phyloP scores from a whole-genome alignment of 2,113 vertebrate genomes.

The Stigmatopora nigra region DNA sequence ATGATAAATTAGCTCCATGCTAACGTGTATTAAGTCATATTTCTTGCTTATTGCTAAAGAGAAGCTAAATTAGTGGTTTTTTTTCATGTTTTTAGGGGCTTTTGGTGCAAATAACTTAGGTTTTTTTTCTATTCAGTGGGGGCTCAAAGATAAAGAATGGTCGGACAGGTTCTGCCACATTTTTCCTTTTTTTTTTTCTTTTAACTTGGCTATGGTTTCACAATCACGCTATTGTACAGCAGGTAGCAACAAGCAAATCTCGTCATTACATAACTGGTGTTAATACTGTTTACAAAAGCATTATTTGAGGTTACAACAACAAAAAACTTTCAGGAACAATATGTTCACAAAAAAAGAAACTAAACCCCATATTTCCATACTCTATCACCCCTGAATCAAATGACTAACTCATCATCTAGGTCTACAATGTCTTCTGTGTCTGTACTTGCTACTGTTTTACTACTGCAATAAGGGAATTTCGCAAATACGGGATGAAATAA shows the following conservation, averaged over 20 bases:
- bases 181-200: slow-evolving; percentile 8
- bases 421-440: no score
- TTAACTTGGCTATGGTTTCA: slow-evolving; percentile 24
- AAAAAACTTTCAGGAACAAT: background rate
- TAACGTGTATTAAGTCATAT: background rate
- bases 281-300: background rate
- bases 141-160: slow-evolving; percentile 12
- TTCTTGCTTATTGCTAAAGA: background rate
- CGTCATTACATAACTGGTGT: slow-evolving; percentile 1
- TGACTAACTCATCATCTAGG: no score
- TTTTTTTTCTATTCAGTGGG: slow-evolving; percentile 4
- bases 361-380: no score
- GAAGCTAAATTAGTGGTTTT: background rate
- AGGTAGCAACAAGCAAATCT: slow-evolving; percentile 15
- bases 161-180: slow-evolving; percentile 47
- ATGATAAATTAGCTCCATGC: background rate
- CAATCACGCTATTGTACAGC: slow-evolving; percentile 40
- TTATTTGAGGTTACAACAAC: background rate
- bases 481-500: no score
- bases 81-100: background rate
- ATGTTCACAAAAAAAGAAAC: background rate
- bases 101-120: background rate
- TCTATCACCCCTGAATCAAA: no score
- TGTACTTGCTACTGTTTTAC: no score
- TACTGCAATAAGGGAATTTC: no score